Conservation (phyloP, 2,888 invertebrate genomes). For the Liposcelis brunnea region DNA sequence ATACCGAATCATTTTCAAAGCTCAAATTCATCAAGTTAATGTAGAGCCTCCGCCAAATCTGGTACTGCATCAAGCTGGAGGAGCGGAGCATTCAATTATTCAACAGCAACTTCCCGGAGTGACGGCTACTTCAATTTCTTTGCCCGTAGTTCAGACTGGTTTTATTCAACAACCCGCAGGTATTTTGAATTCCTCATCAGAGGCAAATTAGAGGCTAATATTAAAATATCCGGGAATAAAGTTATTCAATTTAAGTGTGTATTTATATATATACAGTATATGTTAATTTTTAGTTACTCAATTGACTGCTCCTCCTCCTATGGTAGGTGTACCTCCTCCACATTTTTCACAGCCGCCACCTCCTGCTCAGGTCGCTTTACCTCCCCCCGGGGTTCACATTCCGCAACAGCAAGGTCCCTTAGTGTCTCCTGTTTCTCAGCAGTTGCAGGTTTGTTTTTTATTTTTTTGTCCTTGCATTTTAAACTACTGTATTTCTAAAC, state of each 20-base stretch:
- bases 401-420: conserved; percentile 26
- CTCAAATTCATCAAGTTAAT: conserved; percentile 6
- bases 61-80: conserved; percentile 25
- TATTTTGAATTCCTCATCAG: not conserved
- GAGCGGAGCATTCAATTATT: conserved; percentile 24
- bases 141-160: conserved; percentile 14
- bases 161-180: conserved; percentile 13
- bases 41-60: conserved; percentile 21
- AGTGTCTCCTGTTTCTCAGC: conserved; percentile 21
- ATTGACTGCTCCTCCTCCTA: conserved; percentile 26
- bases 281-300: conserved; percentile 17
- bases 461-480: not conserved
- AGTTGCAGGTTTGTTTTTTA: conserved; percentile 22
- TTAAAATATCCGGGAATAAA: too few species aligned
- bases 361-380: conserved; percentile 18
- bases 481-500: conserved; percentile 9
- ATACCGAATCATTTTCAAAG: conserved; percentile 4
- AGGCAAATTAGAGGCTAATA: too few species aligned
- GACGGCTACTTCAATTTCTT: conserved; percentile 16
- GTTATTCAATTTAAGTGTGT: too few species aligned
- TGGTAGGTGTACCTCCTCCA: conserved; percentile 21
- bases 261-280: too few species aligned
- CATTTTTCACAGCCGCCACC: conserved; percentile 14
- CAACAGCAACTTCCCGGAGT: conserved; percentile 19
- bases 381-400: conserved; percentile 27